Percentiles rank a stretch among this genome's conserved stretches.
These are phyloP conservation scores for Danaus melanippus DNA, from an alignment of 1,140 invertebrate genomes.

Conservation along the genomic window DNA sequence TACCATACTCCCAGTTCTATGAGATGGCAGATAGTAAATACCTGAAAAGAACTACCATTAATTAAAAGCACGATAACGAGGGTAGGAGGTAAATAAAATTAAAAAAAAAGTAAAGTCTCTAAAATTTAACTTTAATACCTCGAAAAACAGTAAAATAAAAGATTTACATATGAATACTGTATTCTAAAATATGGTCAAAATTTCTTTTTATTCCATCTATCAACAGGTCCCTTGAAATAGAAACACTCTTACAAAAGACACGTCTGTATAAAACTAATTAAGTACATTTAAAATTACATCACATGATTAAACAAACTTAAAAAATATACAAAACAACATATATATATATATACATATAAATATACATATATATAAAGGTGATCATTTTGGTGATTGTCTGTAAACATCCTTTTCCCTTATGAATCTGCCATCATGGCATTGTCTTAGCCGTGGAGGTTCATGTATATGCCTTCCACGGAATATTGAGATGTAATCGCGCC, in stretches of 20 bases:
- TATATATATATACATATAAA: slow-evolving; percentile 20
- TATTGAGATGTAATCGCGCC: slow-evolving; percentile 61
- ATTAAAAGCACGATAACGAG: slow-evolving; percentile 14
- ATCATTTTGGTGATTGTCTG: slow-evolving; percentile 40
- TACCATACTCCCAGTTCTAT: slow-evolving; percentile 61
- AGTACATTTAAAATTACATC: slow-evolving; percentile 47
- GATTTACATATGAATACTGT: slow-evolving; percentile 52
- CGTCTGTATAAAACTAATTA: slow-evolving; percentile 40
- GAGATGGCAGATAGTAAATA: slow-evolving; percentile 61
- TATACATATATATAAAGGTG: slow-evolving; percentile 16
- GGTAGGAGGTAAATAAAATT: not conserved
- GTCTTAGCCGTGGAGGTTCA: slow-evolving; percentile 51
- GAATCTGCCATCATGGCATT: slow-evolving; percentile 61
- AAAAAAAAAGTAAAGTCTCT: slow-evolving; percentile 5
- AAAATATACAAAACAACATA: slow-evolving; percentile 21
- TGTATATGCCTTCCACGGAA: slow-evolving; percentile 61
- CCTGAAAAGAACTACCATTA: slow-evolving; percentile 41
- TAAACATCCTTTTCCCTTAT: slow-evolving; percentile 62
- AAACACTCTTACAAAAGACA: slow-evolving; percentile 49
- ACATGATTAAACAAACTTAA: slow-evolving; percentile 45
- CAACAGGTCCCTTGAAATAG: slow-evolving; percentile 56
- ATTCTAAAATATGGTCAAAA: slow-evolving; percentile 61
- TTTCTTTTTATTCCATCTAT: slow-evolving; percentile 28
- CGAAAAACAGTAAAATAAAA: slow-evolving; percentile 21
- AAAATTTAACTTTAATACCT: slow-evolving; percentile 12